Evolutionary conservation across 2,113 vertebrate genomes (phyloP), one percentile per base, ranked within the genome.

Genomic region (Epinephelus fuscoguttatus): DNA sequence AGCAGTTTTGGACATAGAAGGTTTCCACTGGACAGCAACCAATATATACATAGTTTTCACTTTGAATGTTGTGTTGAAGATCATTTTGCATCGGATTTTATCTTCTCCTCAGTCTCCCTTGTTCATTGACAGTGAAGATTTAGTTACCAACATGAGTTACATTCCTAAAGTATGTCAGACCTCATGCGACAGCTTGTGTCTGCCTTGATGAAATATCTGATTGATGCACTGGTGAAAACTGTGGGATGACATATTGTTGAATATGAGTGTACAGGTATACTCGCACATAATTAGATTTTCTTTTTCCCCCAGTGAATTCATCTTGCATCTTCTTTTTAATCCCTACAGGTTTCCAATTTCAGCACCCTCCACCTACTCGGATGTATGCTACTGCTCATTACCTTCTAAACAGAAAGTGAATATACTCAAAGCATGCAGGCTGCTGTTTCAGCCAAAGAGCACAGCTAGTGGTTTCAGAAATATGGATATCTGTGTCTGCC

Each of bases 401-500:
- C 50, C n/a, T 55, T 21, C 50, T 30, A 50, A 74, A 77, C n/a
- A 59, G 23, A 82, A 75, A 76, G 15, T 72, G 37, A 15, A 56
- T 60, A 52, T 47, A 11, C 66, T 30, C 21, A 69, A 87, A 87
- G 18, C 53, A 45, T 13, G 50, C 56, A 84, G 45, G 23, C 27
- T 50, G 61, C 40, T 52, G 74, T 67, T 81, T 72, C 78, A 73
- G 53, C 68, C 77, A 66, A 17, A 27, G 62, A 85, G 66, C 80
- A 79, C 45, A 74, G 74, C 70, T 25, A 59, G 23, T 53, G 64
- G 71, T 50, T 53, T 49, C 80, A 77, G 68, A 80, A 81, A 86
- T 79, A 74, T 74, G 57, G 72, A 64, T 82, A 81, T 88, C 27
- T 30, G 60, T 74, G 67, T 81, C 62, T 77, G 23, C 40, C 52